Base-by-base conservation (phyloP, 2,888 invertebrate species). In the Tenthredo amoena region DNA sequence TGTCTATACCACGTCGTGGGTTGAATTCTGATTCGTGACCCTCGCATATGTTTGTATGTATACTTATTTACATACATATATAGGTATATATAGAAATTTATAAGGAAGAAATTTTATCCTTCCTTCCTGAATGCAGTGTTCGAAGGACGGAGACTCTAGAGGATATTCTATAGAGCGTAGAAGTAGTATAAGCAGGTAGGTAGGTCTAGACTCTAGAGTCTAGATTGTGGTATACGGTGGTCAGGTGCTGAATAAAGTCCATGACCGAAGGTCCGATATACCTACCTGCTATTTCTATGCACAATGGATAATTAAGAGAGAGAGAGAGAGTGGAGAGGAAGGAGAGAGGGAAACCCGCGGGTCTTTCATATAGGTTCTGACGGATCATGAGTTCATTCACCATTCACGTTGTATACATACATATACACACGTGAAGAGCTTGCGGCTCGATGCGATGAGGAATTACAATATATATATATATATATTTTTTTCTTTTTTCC, bases 171-270 rank as follows among this genome's bases (percentile, higher is more conserved):
- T 18, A 55, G n/a, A n/a, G n/a, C n/a, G n/a, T 55, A n/a, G n/a
- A 55, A n/a, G 18, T n/a, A 9, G 10, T 62, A 21, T 21, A 62
- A 26, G 47, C 12, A 47, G 21, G 26, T 26, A 62, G 62, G 47
- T 15, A 47, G 21, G 26, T 62, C 62, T 62, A 62, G 62, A 26
- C 26, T 62, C 62, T 62, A 62, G 62, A 26, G 10, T 62, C 62
- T 62, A 26, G 62, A 9, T 55, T 10, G 62, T 26, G 10, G 62
- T 47, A 47, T 15, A 47, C 4, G 62, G 62, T 26, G 62, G 62
- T 62, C 62, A 62, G 62, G 62, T 62, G 62, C 26, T 62, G 62
- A 62, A 62, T 62, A 62, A 62, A 62, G 62, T 62, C 62, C 62
- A 12, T 62, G 62, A 62, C 26, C 62, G 26, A 62, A 62, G 62